Percentiles rank a stretch among this genome's conserved stretches.
Conservation (phyloP, 2,888 invertebrate genomes). For the Prenolepis imparis region DNA sequence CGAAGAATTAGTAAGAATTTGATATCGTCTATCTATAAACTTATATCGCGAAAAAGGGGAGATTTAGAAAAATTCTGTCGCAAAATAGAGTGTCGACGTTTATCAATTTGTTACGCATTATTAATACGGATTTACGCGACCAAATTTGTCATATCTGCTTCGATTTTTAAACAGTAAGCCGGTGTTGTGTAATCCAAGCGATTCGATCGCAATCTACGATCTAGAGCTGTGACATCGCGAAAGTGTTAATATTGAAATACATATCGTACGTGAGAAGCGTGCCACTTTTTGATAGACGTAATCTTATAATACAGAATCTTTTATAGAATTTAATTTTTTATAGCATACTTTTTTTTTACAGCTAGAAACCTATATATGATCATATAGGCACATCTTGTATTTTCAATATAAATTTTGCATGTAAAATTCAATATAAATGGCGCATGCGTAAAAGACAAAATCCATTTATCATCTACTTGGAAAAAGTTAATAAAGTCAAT, state of each 20-base stretch:
- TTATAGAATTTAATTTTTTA: not conserved
- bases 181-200: conserved; percentile 22
- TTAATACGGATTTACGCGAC: conserved; percentile 26
- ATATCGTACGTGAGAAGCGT: conserved; percentile 34
- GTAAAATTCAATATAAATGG: not conserved
- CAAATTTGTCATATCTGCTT: conserved; percentile 14
- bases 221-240: conserved; percentile 14
- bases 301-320: not conserved
- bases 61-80: not conserved
- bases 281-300: not conserved
- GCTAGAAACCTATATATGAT: too few relatives aligned
- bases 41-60: not conserved
- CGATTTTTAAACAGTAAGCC: conserved; percentile 16
- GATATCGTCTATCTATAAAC: not conserved
- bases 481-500: conserved; percentile 14
- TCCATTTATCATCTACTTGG: not conserved
- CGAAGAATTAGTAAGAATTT: not conserved
- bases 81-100: not conserved
- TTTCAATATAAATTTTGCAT: conserved; percentile 19
- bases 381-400: not conserved
- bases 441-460: not conserved
- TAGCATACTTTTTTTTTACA: too few relatives aligned
- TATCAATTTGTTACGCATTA: conserved; percentile 12
- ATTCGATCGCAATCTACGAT: conserved; percentile 33
- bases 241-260: conserved; percentile 17